Evolutionary conservation across 1,140 invertebrate species (phyloP).

Genomic region (Aphelinus atriplicis): DNA sequence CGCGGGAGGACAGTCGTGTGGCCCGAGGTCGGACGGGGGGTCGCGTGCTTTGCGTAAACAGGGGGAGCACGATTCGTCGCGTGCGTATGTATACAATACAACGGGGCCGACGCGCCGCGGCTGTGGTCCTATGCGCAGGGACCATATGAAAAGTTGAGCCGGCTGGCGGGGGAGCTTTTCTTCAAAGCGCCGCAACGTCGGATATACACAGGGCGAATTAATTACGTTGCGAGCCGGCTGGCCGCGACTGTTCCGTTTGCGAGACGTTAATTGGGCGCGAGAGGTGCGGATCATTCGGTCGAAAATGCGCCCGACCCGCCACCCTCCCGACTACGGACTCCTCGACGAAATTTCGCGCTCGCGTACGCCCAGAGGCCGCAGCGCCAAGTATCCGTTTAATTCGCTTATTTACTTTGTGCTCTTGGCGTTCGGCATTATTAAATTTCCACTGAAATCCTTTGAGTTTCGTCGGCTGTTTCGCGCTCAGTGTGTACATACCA

Average conservation of each 20-base stretch:
- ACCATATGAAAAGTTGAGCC: conserved; percentile 28
- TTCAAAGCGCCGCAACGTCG: conserved; percentile 9
- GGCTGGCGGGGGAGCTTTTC: not conserved
- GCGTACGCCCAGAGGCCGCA: too few species aligned
- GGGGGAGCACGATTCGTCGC: not conserved
- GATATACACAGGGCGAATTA: conserved; percentile 6
- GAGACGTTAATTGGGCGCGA: conserved; percentile 15
- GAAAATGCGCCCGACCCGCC: too few species aligned
- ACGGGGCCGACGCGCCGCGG: too few species aligned
- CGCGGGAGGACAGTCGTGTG: too few species aligned
- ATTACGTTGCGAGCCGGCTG: conserved; percentile 8
- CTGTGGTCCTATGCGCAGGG: not conserved
- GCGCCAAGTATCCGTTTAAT: not conserved
- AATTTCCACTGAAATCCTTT: too few species aligned
- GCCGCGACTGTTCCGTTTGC: not conserved
- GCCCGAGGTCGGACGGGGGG: too few species aligned
- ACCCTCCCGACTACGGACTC: too few species aligned
- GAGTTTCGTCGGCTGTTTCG: too few species aligned
- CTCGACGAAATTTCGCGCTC: too few species aligned
- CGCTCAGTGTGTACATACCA: too few species aligned
- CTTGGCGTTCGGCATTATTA: not conserved
- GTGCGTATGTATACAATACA: too few species aligned
- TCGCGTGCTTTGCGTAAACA: not conserved
- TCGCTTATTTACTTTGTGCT: not conserved
- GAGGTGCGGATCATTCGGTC: not conserved